phyloP scores from a whole-genome alignment of 1,140 invertebrate species.

The Archivesica marissinica region DNA sequence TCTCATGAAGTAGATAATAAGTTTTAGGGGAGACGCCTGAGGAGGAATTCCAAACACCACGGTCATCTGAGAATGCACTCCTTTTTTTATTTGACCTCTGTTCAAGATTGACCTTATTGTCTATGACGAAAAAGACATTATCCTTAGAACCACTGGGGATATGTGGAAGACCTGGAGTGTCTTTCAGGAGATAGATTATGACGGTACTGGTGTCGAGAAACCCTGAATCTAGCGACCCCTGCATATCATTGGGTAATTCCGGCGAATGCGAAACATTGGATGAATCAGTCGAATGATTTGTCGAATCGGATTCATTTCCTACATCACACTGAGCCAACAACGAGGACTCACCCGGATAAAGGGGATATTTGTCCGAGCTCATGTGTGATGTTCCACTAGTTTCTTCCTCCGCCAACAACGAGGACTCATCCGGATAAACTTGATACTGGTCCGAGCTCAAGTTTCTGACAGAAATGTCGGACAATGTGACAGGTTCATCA shows the following conservation, averaged over 20 bases:
- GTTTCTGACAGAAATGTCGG: neutral
- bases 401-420: too few species aligned
- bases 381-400: neutral
- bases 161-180: neutral
- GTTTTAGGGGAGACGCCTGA: slow-evolving; percentile 45
- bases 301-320: neutral
- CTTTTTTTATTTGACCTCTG: slow-evolving; percentile 8
- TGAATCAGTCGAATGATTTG: neutral
- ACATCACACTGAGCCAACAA: neutral
- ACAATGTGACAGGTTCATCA: neutral
- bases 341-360: neutral
- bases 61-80: slow-evolving; percentile 57
- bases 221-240: slow-evolving; percentile 2
- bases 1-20: neutral
- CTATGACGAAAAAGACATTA: slow-evolving; percentile 51
- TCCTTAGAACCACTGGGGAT: slow-evolving; percentile 1
- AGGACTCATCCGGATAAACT: neutral
- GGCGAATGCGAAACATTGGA: neutral
- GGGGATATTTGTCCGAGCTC: neutral
- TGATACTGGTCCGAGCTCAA: neutral
- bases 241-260: neutral
- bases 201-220: slow-evolving; percentile 1
- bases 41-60: slow-evolving; percentile 55
- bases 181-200: neutral
- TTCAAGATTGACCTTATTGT: slow-evolving; percentile 28